Evolutionary conservation across 2,797 vertebrate genomes (phyloP), one percentile per base, ranked within the genome.

Genomic region (Spinibarbus caldwelli): DNA sequence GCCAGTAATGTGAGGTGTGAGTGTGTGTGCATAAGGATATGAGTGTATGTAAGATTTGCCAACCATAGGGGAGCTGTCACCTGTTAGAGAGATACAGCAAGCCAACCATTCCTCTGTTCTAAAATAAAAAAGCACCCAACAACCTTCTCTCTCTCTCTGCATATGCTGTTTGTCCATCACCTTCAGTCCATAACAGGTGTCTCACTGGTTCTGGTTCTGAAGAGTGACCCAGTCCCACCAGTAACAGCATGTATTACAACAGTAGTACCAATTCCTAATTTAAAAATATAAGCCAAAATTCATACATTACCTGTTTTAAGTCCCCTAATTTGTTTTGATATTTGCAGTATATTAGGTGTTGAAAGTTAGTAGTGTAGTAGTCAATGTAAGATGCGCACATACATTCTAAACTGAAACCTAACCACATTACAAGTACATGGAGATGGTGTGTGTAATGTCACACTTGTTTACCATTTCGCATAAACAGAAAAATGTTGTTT

Each of bases 61-160:
- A 87, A 93, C 86, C 92, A 89, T 90, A 87, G 90, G 87, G 94
- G 93, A 92, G 62, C 82, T 90, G 84, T 94, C 93, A 91, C 90
- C 92, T 93, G 90, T 94, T 92, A 89, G 92, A 93, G 90, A 94
- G 90, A 90, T 89, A 92, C 86, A 87, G 92, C 93, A 95, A 95
- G 94, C 91, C 93, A 91, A 90, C 96, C 93, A 92, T 94, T 95
- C 94, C 93, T 92, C 86, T 91, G 89, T 94, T 92, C 93, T 93
- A 94, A 95, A 94, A 94, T 93, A 95, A 95, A 87, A 82, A 86
- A 36, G 81, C 83, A 75, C 71, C 73, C 75, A 72, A 75, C 88
- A 86, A 89, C 85, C 87, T 62, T 83, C 54, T 79, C 49, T 49
- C n/a, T n/a, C 80, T 85, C 64, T 75, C 72, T 85, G 45, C 86